Evolutionary conservation across 2,113 vertebrate species (phyloP).

Genomic region (Sceloporus tristichus): DNA sequence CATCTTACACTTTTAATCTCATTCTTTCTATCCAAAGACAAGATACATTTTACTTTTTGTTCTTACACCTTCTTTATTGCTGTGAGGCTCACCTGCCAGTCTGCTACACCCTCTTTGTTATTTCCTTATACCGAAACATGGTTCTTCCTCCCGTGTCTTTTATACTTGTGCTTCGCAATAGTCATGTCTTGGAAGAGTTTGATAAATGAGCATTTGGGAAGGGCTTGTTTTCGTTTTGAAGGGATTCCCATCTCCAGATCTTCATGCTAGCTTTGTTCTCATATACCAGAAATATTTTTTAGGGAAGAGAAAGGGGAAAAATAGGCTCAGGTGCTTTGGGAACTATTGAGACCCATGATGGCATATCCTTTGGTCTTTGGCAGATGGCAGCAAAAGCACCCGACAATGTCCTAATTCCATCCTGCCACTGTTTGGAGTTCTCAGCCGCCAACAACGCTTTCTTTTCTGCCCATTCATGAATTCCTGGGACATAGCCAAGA

Average conservation of each 20-base stretch:
- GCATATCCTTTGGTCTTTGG: not conserved
- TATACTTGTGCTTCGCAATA: too few relatives aligned
- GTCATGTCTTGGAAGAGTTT: too few relatives aligned
- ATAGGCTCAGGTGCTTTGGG: too few relatives aligned
- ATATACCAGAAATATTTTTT: not conserved
- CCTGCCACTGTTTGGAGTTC: not conserved
- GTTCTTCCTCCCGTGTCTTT: not conserved
- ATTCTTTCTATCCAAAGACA: too few relatives aligned
- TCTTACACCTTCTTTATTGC: not conserved
- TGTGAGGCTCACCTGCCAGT: too few relatives aligned
- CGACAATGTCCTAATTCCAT: not conserved
- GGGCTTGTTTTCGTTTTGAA: not conserved
- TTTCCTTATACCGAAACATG: too few relatives aligned
- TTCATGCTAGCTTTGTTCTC: not conserved
- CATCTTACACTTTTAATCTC: constrained; percentile 42
- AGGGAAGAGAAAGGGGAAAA: not conserved
- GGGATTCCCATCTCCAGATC: not conserved
- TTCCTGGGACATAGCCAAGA: not conserved
- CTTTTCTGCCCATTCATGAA: not conserved
- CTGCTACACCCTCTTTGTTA: not conserved
- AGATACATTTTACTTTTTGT: not conserved
- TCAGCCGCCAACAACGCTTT: not conserved
- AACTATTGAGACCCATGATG: too few relatives aligned
- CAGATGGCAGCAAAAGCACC: not conserved
- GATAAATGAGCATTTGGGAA: not conserved